Conservation (phyloP, 2,113 vertebrate species). For the Heteronetta atricapilla region DNA sequence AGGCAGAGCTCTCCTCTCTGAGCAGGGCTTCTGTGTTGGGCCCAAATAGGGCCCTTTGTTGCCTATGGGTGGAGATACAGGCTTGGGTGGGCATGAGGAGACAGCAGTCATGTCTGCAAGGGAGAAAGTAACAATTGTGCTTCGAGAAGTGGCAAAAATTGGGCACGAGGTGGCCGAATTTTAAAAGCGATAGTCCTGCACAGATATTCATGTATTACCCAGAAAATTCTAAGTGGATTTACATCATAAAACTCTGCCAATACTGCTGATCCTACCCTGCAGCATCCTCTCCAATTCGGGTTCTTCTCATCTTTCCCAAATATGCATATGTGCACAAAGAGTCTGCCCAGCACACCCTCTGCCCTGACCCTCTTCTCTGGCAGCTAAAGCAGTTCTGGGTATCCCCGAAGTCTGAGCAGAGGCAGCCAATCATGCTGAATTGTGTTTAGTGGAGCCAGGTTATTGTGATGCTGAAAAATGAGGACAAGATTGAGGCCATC, state of each 20-base stretch:
- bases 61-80: not conserved
- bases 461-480: constrained; percentile 81
- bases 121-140: not conserved
- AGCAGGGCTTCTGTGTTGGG: not conserved
- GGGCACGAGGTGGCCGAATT: not conserved
- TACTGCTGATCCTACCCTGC: constrained; percentile 39
- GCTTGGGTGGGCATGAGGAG: not conserved
- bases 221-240: not conserved
- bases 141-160: not conserved
- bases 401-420: constrained; percentile 32
- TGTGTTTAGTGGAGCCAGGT: constrained; percentile 69
- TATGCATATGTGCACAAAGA: not conserved
- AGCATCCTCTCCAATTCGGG: constrained; percentile 22
- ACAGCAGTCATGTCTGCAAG: not conserved
- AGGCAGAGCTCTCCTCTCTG: not conserved
- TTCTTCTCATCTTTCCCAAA: constrained; percentile 29
- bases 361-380: constrained; percentile 30
- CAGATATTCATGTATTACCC: not conserved
- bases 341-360: constrained; percentile 30
- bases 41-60: not conserved
- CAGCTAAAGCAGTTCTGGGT: constrained; percentile 13
- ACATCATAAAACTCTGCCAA: not conserved
- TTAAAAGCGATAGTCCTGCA: not conserved
- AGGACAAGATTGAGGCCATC: constrained; percentile 79
- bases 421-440: constrained; percentile 76